Percentiles rank a stretch among this genome's conserved stretches.
phyloP scores from a whole-genome alignment of 1,140 invertebrate genomes.

The Listronotus oregonensis region DNA sequence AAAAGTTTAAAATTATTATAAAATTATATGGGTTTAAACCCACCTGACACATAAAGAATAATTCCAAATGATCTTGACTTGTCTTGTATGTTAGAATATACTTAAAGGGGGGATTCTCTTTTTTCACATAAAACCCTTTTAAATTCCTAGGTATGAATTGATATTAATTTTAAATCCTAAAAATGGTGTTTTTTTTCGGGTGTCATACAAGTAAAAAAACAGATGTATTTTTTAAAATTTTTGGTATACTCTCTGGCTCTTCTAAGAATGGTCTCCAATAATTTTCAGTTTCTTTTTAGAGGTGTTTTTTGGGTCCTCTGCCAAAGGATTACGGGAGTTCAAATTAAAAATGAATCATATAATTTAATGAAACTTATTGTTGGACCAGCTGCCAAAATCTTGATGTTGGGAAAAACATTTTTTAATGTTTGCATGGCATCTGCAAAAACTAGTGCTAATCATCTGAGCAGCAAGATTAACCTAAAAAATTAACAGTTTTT shows the following conservation, averaged over 20 bases:
- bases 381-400: neutral
- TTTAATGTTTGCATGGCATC: neutral
- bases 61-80: neutral
- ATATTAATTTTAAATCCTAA: too few relatives aligned
- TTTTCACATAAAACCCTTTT: too few relatives aligned
- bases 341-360: neutral
- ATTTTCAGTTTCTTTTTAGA: conserved; percentile 23
- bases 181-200: neutral
- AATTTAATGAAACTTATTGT: neutral
- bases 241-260: neutral
- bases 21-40: too few relatives aligned
- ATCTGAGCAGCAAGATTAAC: too few relatives aligned
- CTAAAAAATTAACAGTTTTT: too few relatives aligned
- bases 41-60: neutral
- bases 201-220: neutral
- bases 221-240: neutral
- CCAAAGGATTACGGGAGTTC: conserved; percentile 17
- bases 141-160: neutral
- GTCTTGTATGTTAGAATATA: neutral
- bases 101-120: neutral
- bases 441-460: too few relatives aligned
- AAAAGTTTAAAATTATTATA: too few relatives aligned
- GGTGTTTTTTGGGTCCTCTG: conserved; percentile 40
- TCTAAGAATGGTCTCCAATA: conserved; percentile 28
- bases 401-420: neutral